Base-by-base conservation (phyloP, 2,888 invertebrate species). In the Nesidiocoris tenuis region DNA sequence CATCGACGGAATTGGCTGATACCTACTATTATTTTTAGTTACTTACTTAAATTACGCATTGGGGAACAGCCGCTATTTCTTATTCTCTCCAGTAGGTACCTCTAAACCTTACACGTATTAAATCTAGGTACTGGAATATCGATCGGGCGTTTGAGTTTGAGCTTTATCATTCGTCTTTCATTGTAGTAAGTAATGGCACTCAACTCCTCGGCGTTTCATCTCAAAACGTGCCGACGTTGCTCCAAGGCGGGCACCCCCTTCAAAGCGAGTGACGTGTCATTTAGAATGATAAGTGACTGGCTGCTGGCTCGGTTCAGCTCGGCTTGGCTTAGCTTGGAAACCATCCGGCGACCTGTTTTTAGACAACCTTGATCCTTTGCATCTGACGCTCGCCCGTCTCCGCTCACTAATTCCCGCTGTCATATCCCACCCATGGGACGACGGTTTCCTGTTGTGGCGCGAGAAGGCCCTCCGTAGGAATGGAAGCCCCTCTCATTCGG, bases 301-400 rank as follows among this genome's bases (percentile, higher is more conserved):
- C 63, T 72, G 72, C 61, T 72, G 72, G 39, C 39, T 39, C 39
- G 39, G 39, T 7, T 39, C 39, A 39, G 39, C 39, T 39, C 39
- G 39, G 12, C 39, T 39, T 39, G 39, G 39, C 39, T 39, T 39
- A 7, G 39, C 39, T 39, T n/a, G 67, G 22, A 9, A 39, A 39
- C 56, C 67, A 22, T 56, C 54, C 39, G 67, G 55, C 56, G 72
- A 61, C 72, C 72, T 72, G 72, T 72, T 72, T 72, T 72, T 72
- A 72, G 72, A 72, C 72, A 72, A 72, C 72, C 72, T 72, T 72
- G 72, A 72, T 61, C 63, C 72, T 72, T 72, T 39, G 72, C 72
- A 72, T 61, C 72, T 72, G 72, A 72, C 72, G 72, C 55, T 56
- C 59, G 57, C 70, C 59, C 22, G 56, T 59, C 24, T 39, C 67